A percentile compares a stretch with the other conserved stretches of the same genome.
These are phyloP conservation scores for Knipowitschia caucasica DNA, from an alignment of 2,797 vertebrate genomes.

Conservation along the genomic window DNA sequence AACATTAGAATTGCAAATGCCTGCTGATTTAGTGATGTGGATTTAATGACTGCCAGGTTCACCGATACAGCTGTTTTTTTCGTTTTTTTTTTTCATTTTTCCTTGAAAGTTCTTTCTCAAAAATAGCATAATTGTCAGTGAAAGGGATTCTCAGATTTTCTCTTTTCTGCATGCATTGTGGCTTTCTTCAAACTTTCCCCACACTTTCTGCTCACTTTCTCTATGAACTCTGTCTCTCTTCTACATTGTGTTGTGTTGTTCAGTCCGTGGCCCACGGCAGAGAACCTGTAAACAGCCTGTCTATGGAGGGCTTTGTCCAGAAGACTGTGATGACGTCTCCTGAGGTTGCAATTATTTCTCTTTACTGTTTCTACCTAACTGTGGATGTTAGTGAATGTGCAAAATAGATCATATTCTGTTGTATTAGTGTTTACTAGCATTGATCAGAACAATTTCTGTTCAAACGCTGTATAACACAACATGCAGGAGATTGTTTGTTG, in stretches of 20 bases:
- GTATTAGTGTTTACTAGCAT: not conserved
- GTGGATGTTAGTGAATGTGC: not conserved
- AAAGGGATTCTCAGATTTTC: conserved; percentile 10
- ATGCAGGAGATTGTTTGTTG: not conserved
- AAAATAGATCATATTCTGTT: not conserved
- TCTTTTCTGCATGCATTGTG: conserved; percentile 23
- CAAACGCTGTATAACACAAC: not conserved
- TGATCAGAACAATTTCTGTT: not conserved
- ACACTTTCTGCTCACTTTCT: conserved; percentile 53
- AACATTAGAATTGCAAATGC: conserved; percentile 53
- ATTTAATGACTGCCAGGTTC: conserved; percentile 37
- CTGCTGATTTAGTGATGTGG: conserved; percentile 27
- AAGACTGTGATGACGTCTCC: conserved; percentile 94
- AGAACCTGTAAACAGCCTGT: conserved; percentile 83
- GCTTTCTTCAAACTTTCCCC: conserved; percentile 19
- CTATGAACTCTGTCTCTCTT: conserved; percentile 42
- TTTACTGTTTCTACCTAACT: conserved; percentile 17
- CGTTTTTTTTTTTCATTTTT: too few relatives aligned
- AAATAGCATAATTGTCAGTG: conserved; percentile 8
- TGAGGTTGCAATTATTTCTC: conserved; percentile 83
- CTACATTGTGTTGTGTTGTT: conserved; percentile 65
- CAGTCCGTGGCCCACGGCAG: conserved; percentile 84
- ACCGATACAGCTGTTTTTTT: conserved; percentile 15
- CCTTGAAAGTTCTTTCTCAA: conserved; percentile 20
- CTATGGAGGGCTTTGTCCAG: conserved; percentile 93